Evolutionary conservation across 2,113 vertebrate species (phyloP).

Genomic region (Pachyramphus minor): DNA sequence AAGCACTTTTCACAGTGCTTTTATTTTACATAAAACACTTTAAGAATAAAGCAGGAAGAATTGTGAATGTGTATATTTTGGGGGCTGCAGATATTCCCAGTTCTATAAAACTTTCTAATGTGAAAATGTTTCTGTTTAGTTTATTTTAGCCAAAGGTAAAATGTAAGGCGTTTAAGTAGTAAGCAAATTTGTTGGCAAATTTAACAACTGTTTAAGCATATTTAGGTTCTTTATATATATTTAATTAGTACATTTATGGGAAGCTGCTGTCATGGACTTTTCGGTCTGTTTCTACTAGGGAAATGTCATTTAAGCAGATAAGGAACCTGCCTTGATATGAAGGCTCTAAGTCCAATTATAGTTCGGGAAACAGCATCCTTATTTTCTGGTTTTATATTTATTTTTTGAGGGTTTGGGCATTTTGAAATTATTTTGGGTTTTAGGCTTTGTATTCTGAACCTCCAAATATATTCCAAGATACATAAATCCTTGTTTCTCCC

Average conservation of each 20-base stretch:
- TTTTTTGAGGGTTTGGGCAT: rapidly evolving
- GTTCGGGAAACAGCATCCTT: neutral
- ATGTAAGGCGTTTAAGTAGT: neutral
- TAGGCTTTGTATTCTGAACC: neutral
- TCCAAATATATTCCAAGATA: neutral
- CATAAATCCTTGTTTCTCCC: neutral
- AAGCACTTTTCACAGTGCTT: neutral
- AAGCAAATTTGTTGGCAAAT: neutral
- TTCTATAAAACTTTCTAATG: neutral
- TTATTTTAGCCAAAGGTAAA: neutral
- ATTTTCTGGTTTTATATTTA: neutral
- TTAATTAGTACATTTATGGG: neutral
- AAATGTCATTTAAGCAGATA: neutral
- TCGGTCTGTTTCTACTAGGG: neutral
- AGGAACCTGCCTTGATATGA: neutral
- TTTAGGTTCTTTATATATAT: neutral
- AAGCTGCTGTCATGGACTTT: neutral
- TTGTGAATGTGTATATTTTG: neutral
- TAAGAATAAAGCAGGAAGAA: neutral
- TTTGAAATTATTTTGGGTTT: neutral
- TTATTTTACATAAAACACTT: neutral
- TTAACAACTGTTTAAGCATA: neutral
- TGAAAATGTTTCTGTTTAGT: neutral
- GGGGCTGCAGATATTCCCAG: neutral
- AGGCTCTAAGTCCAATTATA: neutral